Conservation (phyloP, 2,113 vertebrate genomes). For the Macroglossus sobrinus region DNA sequence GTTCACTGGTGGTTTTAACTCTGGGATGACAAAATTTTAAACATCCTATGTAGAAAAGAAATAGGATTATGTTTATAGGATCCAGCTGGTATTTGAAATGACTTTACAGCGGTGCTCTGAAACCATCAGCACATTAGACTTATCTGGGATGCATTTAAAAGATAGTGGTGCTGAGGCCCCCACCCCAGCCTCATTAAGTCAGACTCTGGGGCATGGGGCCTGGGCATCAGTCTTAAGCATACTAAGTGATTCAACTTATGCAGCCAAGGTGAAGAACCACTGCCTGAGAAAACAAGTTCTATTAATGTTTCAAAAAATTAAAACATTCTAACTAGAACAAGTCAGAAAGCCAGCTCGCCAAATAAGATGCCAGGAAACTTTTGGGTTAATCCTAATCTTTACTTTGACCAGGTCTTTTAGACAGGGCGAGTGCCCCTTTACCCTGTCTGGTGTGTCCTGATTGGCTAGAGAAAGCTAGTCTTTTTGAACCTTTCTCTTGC, state of each 20-base stretch:
- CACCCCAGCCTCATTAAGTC: not conserved
- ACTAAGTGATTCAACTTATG: not conserved
- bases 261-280: not conserved
- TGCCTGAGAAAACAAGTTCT: not conserved
- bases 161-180: not conserved
- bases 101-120: not conserved
- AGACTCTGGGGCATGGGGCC: not conserved
- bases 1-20: constrained; percentile 22
- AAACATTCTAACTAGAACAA: not conserved
- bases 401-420: not conserved
- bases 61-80: not conserved
- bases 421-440: not conserved
- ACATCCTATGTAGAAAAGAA: not conserved
- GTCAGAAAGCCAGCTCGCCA: not conserved
- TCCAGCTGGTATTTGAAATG: not conserved
- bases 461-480: not conserved
- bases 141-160: not conserved
- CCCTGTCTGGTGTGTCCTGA: not conserved
- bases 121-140: not conserved
- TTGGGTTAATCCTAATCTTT: not conserved
- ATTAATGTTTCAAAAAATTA: not conserved
- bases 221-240: not conserved
- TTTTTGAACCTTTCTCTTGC: not conserved
- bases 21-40: not conserved
- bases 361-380: not conserved